Evolutionary conservation across 2,113 vertebrate species (phyloP), one percentile per base, ranked within the genome.

Genomic region (Zosterops lateralis): DNA sequence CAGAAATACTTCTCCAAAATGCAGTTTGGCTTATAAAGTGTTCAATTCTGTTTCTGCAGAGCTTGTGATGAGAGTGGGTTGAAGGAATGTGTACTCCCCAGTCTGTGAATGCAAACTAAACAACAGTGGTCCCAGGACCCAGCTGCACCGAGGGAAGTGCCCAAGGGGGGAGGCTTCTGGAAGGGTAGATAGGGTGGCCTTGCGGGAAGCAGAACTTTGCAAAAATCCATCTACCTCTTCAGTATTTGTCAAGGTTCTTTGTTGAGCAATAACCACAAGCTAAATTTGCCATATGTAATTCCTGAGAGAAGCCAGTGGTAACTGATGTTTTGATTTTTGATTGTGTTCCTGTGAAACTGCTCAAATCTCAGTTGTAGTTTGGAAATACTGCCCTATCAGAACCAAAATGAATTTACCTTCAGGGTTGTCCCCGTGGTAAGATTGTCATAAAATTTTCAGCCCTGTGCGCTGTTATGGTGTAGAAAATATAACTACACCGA

Each of bases 211-310:
- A 92, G 51, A 93, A 87, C 70, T 82, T 87, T 38, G 42, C 84
- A 89, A 92, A 83, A 93, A 87, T 92, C 45, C 57, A 9, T 91
- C 84, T 87, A 17, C 34, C 1, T 7, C 62, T 89, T 72, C 62
- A 84, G 54, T 74, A 65, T 91, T 70, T 87, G 80, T 65, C 71
- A 82, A 50, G 47, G 34, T 12, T 93, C 94, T 85, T 85, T 94
- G 75, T 87, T 91, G 81, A 89, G 87, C 93, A 92, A 87, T 83
- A 95, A 89, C 62, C 47, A 50, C 50, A 20, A 89, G 77, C 74
- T 96, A 84, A 86, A 91, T 87, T 94, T 94, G 65, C 92, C 60
- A 21, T 61, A 45, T 83, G 54, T 92, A 75, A 91, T 87, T 91
- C 82, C 86, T 91, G 66, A 87, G 81, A 92, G 68, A 81, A 90